phyloP scores from a whole-genome alignment of 2,888 invertebrate species.

The Zygothrica quintamaculata region DNA sequence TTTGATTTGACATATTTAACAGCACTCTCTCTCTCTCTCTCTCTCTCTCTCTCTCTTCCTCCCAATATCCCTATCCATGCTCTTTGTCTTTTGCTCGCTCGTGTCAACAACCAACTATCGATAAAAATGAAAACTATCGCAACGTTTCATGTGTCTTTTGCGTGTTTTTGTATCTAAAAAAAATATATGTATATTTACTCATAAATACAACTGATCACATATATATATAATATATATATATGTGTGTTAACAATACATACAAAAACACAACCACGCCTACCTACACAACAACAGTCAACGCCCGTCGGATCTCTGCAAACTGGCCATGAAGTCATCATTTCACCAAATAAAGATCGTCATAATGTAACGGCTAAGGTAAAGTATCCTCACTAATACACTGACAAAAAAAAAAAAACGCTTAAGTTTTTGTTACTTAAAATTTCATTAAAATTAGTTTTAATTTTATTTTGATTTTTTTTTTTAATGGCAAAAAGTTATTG shows the following conservation, averaged over 20 bases:
- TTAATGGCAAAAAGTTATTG: slow-evolving; percentile 36
- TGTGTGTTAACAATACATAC: slow-evolving; percentile 38
- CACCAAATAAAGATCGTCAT: slow-evolving; percentile 95
- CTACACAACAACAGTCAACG: slow-evolving; percentile 89
- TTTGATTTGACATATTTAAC: slow-evolving; percentile 65
- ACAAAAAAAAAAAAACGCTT: slow-evolving; percentile 26
- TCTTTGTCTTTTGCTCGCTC: neutral
- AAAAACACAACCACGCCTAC: slow-evolving; percentile 9
- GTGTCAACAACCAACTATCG: slow-evolving; percentile 17
- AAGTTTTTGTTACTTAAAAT: slow-evolving; percentile 3
- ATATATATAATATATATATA: slow-evolving; percentile 32
- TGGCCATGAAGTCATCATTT: slow-evolving; percentile 95
- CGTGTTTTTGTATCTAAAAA: too few relatives aligned
- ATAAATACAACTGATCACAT: too few relatives aligned
- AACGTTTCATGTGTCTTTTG: slow-evolving; percentile 58
- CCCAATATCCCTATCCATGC: slow-evolving; percentile 9
- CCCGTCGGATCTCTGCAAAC: slow-evolving; percentile 96
- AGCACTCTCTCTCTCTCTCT: slow-evolving; percentile 57
- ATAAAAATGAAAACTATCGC: slow-evolving; percentile 24
- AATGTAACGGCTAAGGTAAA: slow-evolving; percentile 92
- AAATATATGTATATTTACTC: slow-evolving; percentile 55
- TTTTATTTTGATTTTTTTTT: slow-evolving; percentile 5
- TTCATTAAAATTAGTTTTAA: slow-evolving; percentile 9
- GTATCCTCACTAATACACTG: slow-evolving; percentile 48
- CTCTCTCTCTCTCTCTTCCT: slow-evolving; percentile 60